These are phyloP conservation scores for Salmo trutta DNA, from an alignment of 2,797 vertebrate genomes.

Conservation along the genomic window DNA sequence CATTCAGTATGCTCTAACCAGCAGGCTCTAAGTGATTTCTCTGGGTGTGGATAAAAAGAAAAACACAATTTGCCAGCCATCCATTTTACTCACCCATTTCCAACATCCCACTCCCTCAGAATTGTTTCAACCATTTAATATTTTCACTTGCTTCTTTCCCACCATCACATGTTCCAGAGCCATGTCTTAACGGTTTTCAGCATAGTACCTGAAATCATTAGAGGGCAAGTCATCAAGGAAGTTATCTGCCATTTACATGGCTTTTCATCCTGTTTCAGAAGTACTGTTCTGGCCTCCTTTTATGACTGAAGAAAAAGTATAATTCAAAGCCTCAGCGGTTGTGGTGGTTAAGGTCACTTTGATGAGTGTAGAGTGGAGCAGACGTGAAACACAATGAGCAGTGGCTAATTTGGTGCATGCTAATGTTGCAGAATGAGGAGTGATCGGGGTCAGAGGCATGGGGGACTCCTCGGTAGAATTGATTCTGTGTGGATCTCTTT, in stretches of 20 bases:
- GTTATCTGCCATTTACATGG: constrained; percentile 13
- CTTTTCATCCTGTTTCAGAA: constrained; percentile 17
- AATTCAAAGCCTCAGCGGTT: constrained; percentile 28
- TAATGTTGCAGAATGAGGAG: constrained; percentile 24
- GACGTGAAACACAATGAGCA: constrained; percentile 38
- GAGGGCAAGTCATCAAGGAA: constrained; percentile 12
- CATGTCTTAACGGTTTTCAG: constrained; percentile 5
- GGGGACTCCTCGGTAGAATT: constrained; percentile 12
- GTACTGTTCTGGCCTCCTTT: constrained; percentile 15
- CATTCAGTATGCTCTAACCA: constrained; percentile 55
- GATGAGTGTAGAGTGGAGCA: constrained; percentile 42
- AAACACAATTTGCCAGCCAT: constrained; percentile 23
- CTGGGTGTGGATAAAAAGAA: constrained; percentile 41
- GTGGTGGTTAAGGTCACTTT: constrained; percentile 32
- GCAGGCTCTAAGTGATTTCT: constrained; percentile 60
- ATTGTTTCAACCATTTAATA: constrained; percentile 2
- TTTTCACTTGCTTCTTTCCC: neutral
- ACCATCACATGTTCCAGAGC: neutral
- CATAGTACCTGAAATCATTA: constrained; percentile 2
- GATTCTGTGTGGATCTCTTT: constrained; percentile 7
- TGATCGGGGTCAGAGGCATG: constrained; percentile 14
- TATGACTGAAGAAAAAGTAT: constrained; percentile 15
- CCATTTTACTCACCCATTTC: neutral
- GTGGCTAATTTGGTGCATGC: constrained; percentile 32
- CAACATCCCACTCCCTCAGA: neutral